Percentiles rank a stretch among this genome's conserved stretches.
These are phyloP conservation scores for Limonius californicus DNA, from an alignment of 1,140 invertebrate genomes.

Conservation along the genomic window DNA sequence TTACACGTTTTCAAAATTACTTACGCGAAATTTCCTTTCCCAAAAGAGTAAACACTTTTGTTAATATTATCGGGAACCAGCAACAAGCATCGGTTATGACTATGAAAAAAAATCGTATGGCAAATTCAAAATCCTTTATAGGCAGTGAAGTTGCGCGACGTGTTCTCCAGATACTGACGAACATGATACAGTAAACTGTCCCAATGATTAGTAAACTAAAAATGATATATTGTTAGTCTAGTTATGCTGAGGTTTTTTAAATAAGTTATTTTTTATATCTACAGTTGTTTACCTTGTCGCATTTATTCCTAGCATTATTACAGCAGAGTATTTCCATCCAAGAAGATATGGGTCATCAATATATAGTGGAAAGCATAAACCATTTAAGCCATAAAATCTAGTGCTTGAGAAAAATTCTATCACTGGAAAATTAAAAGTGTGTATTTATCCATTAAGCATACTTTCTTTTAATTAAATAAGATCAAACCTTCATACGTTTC, in stretches of 20 bases:
- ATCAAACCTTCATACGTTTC: too few species aligned
- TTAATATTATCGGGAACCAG: slow-evolving; percentile 69
- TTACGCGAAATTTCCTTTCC: slow-evolving; percentile 53
- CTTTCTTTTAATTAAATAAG: slow-evolving; percentile 2
- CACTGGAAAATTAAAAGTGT: slow-evolving; percentile 41
- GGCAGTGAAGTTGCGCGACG: slow-evolving; percentile 57
- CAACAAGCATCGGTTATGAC: slow-evolving; percentile 70
- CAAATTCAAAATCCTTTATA: slow-evolving; percentile 63
- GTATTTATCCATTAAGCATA: not conserved
- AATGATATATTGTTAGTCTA: slow-evolving; percentile 19
- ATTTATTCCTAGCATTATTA: slow-evolving; percentile 70
- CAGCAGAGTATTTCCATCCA: slow-evolving; percentile 74
- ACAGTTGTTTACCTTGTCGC: slow-evolving; percentile 51
- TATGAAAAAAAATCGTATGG: slow-evolving; percentile 70
- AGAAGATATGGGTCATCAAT: slow-evolving; percentile 65
- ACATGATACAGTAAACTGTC: slow-evolving; percentile 61
- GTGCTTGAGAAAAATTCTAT: slow-evolving; percentile 61
- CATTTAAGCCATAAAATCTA: slow-evolving; percentile 66
- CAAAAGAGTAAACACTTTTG: slow-evolving; percentile 64
- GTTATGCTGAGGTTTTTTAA: too few species aligned
- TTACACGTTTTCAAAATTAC: slow-evolving; percentile 4
- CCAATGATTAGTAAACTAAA: slow-evolving; percentile 60
- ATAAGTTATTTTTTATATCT: too few species aligned
- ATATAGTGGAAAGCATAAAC: slow-evolving; percentile 71
- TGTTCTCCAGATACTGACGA: slow-evolving; percentile 61